Evolutionary conservation across 2,888 invertebrate species (phyloP), one percentile per base, ranked within the genome.

Genomic region (Heliconius ethilla): DNA sequence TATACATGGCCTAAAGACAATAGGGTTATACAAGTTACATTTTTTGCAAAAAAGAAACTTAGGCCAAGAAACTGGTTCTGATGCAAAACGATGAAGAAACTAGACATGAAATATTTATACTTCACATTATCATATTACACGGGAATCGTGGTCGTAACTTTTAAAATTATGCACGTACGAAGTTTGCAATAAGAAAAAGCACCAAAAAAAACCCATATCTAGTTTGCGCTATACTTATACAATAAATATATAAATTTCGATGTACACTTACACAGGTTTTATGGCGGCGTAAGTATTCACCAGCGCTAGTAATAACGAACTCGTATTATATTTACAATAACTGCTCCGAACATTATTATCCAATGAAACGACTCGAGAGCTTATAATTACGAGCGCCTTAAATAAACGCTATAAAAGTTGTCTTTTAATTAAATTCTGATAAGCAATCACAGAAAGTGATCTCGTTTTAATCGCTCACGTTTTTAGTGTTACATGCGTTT

Each of bases 121-220:
- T 86, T 89, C 86, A 87, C 91, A 94, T 94, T 94, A 94, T 93
- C 93, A 94, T 94, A 94, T 92, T 93, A 94, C 94, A 92, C 85
- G 92, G 89, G 92, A 91, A 90, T 90, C 91, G 92, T 93, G 92
- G 91, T 90, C 89, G 91, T 91, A 89, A 92, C 88, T 91, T 91
- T 91, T 91, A 91, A 92, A 93, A 94, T 93, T 91, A 92, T 92
- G 88, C 91, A 90, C 88, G 92, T 90, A 90, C 87, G 92, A 90
- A 90, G 87, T 92, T 94, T 94, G 92, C 91, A 92, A 91, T 92
- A 86, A 87, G 88, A 87, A 89, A 89, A 88, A 87, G 85, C 87
- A 85, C 70, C 29, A 72, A 37, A 67, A 80, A 51, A 74, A 79
- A 79, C 76, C 79, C 4, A 33, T n/a, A 72, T 33, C 33, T 59